Evolutionary conservation across 2,797 vertebrate genomes (phyloP), one percentile per base, ranked within the genome.

Genomic region (Columba guinea): DNA sequence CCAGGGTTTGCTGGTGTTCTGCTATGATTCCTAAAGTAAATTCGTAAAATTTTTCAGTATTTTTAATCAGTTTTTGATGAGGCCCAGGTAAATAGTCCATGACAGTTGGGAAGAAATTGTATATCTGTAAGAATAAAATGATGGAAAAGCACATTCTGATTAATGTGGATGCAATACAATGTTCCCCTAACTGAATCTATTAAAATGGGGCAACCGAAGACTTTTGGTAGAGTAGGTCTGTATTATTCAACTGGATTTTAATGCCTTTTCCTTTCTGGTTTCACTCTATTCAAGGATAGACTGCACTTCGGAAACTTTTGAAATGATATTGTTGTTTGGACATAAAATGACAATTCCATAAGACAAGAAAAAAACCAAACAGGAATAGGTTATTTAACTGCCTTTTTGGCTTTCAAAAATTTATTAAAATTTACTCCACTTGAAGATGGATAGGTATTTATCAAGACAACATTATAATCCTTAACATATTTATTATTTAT

Each of bases 61-160:
- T 98, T 80, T 88, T n/a, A 0, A 91, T 15, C 5, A 97, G 0
- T 73, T 19, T 26, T 46, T 94, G 13, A 22, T 97, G 97, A 49
- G 90, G 85, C 58, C 97, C 97, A 23, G 97, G 97, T 65, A 96
- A 26, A 71, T 49, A 82, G 0, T 56, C 63, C 53, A 98, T 34
- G 63, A 76, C 0, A 34, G 8, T 44, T 49, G 96, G 51, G 23
- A 97, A 78, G 87, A 83, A 92, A 65, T 98, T 97, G 48, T 97
- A 97, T 44, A 96, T 0, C 97, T 98, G 70, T 49, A 89, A 93
- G 78, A 90, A 75, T 24, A 60, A 82, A 76, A 37, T 20, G 1
- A 26, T 69, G 26, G 44, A 76, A 84, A 94, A 84, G 12, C 7
- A 55, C 7, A 8, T 76, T 88, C 26, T 32, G 20, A 55, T 89